Conservation (phyloP, 2,113 vertebrate species). For the Cebus imitator region DNA sequence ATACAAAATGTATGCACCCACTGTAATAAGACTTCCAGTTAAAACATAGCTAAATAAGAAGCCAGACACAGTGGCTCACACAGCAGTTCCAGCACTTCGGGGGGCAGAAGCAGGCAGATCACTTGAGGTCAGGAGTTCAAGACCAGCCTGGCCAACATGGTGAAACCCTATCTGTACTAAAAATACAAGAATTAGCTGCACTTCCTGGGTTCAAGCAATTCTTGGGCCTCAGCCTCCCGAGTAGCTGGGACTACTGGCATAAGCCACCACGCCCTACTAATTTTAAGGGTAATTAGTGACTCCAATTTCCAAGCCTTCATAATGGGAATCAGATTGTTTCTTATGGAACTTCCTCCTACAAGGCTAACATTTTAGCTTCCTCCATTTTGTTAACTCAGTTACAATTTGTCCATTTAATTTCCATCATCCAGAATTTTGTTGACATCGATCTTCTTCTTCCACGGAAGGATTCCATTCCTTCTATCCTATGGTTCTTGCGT, state of each 20-base stretch:
- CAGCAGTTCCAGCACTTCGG: too few species aligned
- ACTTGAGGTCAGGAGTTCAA: too few species aligned
- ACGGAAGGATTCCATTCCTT: not conserved
- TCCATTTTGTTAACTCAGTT: not conserved
- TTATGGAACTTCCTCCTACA: not conserved
- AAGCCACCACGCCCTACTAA: too few species aligned
- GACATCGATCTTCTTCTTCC: not conserved
- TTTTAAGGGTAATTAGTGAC: not conserved
- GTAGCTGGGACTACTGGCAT: too few species aligned
- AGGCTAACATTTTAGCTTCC: not conserved
- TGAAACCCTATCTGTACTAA: too few species aligned
- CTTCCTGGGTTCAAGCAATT: too few species aligned
- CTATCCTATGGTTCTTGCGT: not conserved
- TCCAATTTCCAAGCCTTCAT: not conserved
- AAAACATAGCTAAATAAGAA: not conserved
- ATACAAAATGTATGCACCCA: not conserved
- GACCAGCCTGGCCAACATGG: too few species aligned
- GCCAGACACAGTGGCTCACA: too few species aligned
- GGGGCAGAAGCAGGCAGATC: too few species aligned
- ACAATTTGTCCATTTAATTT: not conserved
- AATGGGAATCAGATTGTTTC: not conserved
- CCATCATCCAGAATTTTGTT: not conserved
- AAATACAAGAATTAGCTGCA: too few species aligned
- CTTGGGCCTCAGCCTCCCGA: too few species aligned
- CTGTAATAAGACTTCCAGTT: not conserved